Base-by-base conservation (phyloP, 2,113 vertebrate genomes). In the Speoplatyrhinus poulsoni region DNA sequence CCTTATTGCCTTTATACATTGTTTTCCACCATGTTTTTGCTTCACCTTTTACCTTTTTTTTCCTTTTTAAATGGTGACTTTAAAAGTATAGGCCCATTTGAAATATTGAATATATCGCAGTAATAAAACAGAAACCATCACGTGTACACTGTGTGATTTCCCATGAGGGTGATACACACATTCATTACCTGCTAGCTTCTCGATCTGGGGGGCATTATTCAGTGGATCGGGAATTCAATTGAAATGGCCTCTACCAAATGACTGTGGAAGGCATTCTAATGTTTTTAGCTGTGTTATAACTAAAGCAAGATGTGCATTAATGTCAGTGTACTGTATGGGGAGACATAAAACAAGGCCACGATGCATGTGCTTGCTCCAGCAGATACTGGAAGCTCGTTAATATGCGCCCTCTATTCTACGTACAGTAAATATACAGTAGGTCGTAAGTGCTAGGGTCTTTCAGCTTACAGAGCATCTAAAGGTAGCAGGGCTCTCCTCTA, bases 401-500 rank as follows among this genome's bases (percentile, higher is more conserved):
- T 36, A 56, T 54, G n/a, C 17, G n/a, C 49, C 33, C 26, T 17
- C 17, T 48, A 53, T 12, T 70, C 13, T 33, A 2, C 13, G 36
- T 73, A 52, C 46, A 49, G 26, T 26, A 26, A 26, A 26, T 26
- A 26, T 26, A 26, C 26, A 26, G 26, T 26, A 26, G 41, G 57
- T 65, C 67, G 77, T 85, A 82, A 82, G 77, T 66, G 60, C 60
- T 61, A 19, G 26, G 6, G 15, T 59, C 36, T 70, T 47, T 58
- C 57, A 32, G n/a, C 57, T 64, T 69, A 63, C 9, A 56, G 17
- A 56, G 8, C 0, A 56, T 41, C 33, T 74, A 32, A 4, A 58
- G 56, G 6, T 10, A 58, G 56, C 56, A 9, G 5, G 52, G 56
- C 26, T 32, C 2, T 33, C 32, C 15, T 16, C 49, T 57, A 73